These are phyloP conservation scores for Morinoia aosen DNA, from an alignment of 2,888 invertebrate genomes.

Conservation along the genomic window DNA sequence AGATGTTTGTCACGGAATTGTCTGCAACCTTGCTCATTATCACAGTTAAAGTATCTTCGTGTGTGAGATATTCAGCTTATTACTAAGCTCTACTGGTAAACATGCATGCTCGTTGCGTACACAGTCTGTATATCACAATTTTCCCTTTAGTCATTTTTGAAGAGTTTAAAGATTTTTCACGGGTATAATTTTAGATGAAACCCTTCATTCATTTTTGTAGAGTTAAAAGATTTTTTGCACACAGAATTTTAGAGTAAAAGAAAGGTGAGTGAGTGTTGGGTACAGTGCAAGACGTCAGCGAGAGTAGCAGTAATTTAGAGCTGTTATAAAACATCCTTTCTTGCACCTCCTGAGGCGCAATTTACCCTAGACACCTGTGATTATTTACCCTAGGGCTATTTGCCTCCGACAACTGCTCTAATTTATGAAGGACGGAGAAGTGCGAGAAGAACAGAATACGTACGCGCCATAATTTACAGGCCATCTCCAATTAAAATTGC, in stretches of 20 bases:
- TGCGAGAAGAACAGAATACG: not conserved
- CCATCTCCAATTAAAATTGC: not conserved
- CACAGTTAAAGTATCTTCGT: too few species aligned
- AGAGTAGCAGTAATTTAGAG: slow-evolving; percentile 24
- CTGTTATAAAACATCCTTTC: slow-evolving; percentile 36
- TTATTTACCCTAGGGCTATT: slow-evolving; percentile 45
- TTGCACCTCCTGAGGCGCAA: slow-evolving; percentile 22
- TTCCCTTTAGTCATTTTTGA: too few species aligned
- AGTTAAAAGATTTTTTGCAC: not conserved
- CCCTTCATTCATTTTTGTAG: too few species aligned
- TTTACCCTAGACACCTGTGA: slow-evolving; percentile 46
- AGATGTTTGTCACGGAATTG: too few species aligned
- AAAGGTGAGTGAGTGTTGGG: not conserved
- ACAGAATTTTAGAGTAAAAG: not conserved
- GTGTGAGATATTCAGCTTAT: too few species aligned
- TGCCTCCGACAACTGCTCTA: slow-evolving; percentile 8
- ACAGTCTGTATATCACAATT: too few species aligned
- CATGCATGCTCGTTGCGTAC: too few species aligned
- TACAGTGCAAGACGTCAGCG: not conserved
- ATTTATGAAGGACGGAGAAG: not conserved
- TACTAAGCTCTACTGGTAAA: too few species aligned
- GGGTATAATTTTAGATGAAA: too few species aligned
- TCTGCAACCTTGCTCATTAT: too few species aligned
- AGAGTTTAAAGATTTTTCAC: too few species aligned
- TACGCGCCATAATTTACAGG: not conserved